Percentiles rank a stretch among this genome's conserved stretches.
Conservation (phyloP, 2,888 invertebrate species). For the Smittia sp. region DNA sequence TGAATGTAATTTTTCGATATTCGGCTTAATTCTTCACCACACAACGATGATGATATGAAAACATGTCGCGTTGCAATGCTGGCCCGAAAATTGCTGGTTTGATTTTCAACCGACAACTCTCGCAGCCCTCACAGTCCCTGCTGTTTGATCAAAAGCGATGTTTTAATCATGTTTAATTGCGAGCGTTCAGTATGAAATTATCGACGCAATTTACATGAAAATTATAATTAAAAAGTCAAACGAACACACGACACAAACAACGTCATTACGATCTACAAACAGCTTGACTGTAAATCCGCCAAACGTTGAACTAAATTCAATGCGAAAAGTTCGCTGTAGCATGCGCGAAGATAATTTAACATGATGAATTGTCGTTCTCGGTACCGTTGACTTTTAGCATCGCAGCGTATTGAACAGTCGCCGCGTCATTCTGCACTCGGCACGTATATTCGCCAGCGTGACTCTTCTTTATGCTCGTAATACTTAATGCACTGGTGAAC, state of each 20-base stretch:
- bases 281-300: not conserved
- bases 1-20: slow-evolving; percentile 37
- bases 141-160: not conserved
- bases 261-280: not conserved
- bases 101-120: not conserved
- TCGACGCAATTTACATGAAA: not conserved
- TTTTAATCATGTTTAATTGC: not conserved
- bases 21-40: not conserved
- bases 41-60: not conserved
- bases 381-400: slow-evolving; percentile 61
- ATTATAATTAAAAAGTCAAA: slow-evolving; percentile 1
- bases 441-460: slow-evolving; percentile 62
- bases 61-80: no score
- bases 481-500: slow-evolving; percentile 61
- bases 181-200: not conserved
- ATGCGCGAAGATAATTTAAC: not conserved
- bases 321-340: not conserved
- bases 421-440: slow-evolving; percentile 60
- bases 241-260: not conserved
- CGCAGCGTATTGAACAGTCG: slow-evolving; percentile 59
- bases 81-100: not conserved
- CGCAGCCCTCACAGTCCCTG: no score
- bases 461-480: slow-evolving; percentile 58
- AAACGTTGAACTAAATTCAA: not conserved
- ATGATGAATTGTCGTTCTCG: not conserved